Base-by-base conservation (phyloP, 2,797 vertebrate species). In the Spinus olivaceus region DNA sequence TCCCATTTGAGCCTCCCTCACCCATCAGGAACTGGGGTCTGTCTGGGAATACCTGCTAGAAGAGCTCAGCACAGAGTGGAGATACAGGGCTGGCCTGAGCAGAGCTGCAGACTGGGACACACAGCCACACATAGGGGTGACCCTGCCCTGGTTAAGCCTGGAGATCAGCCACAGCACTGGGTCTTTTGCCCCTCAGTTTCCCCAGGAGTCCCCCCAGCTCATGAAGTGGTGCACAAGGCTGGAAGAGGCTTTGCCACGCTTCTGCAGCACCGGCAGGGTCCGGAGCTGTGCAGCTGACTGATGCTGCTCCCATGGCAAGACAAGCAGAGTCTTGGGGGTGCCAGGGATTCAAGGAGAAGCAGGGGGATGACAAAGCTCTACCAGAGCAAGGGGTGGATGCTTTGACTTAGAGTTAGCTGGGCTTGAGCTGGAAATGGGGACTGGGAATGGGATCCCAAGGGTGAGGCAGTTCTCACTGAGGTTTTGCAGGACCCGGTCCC, bases 401-500 rank as follows among this genome's bases (percentile, higher is more conserved):
- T 70, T 16, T 67, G 50, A 56, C 39, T 81, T 47, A 9, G 8
- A 92, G n/a, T 12, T 47, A 76, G 39, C n/a, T 46, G 44, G 67
- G 37, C 15, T 46, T 12, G 14, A 61, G 44, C 2, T 4, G 46
- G 50, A 24, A 25, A 9, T 27, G 30, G 71, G 70, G 32, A 27
- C 21, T 4, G 2, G 19, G 72, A 50, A 5, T 51, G 54, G 78
- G 59, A 60, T 53, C 28, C 16, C 10, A 21, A 0, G 5, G 10
- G 60, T 6, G 16, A 60, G 41, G 33, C 1, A 18, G 24, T 66
- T 95, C 99, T 98, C 98, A 99, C 99, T 99, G 96, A 99, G 99
- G 96, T 99, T 99, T 90, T 99, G 98, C 76, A 99, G 98, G 54
- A 99, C 99, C 0, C 99, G 98, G 93, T 99, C 99, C 18, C 99